phyloP scores from a whole-genome alignment of 2,888 invertebrate species.

The Eilema griseolum region DNA sequence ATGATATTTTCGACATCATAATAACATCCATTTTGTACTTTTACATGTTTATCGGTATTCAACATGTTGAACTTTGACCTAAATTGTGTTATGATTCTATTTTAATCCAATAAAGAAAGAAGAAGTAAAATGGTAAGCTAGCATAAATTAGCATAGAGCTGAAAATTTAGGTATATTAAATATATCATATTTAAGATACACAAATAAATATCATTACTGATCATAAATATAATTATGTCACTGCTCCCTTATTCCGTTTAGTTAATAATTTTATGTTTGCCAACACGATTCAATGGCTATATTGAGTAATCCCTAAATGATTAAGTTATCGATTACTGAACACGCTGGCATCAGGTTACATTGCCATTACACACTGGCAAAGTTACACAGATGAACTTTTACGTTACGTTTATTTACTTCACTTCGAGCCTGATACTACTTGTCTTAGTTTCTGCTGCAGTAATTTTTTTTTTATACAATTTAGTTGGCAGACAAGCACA shows the following conservation, averaged over 20 bases:
- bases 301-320: not conserved
- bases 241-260: not conserved
- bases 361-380: not conserved
- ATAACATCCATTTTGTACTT: conserved; percentile 12
- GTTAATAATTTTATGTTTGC: not conserved
- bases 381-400: not conserved
- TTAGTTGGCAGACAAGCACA: no score
- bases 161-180: no score
- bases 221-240: not conserved
- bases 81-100: not conserved
- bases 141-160: no score
- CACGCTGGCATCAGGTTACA: not conserved
- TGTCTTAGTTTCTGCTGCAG: not conserved
- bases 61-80: not conserved
- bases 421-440: not conserved
- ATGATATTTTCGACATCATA: conserved; percentile 19
- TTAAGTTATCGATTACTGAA: not conserved
- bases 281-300: not conserved
- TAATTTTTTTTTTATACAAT: no score
- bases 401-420: no score
- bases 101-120: no score
- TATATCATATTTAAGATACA: no score
- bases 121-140: no score
- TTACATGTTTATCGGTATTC: not conserved
- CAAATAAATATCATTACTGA: no score